phyloP scores from a whole-genome alignment of 2,888 invertebrate genomes.

The Dynastes maya region DNA sequence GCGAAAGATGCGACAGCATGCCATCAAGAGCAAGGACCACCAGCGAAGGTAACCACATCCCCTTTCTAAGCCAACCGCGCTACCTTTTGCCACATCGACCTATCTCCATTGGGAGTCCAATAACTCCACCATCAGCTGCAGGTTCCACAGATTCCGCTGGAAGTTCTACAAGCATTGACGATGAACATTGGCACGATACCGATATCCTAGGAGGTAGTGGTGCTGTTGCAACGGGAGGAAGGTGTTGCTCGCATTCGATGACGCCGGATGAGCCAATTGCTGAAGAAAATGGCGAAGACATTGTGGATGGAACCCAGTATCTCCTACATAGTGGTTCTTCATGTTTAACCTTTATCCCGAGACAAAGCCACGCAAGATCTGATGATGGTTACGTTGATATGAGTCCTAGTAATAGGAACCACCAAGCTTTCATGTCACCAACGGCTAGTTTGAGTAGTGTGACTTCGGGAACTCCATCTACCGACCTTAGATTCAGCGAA shows the following conservation, averaged over 20 bases:
- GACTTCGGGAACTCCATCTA: constrained; percentile 87
- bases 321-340: constrained; percentile 53
- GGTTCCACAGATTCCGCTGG: constrained; percentile 79
- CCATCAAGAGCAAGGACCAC: constrained; percentile 82
- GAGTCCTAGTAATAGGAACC: constrained; percentile 66
- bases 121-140: constrained; percentile 75
- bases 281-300: constrained; percentile 78
- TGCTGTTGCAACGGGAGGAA: background rate
- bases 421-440: constrained; percentile 72
- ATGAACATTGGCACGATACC: constrained; percentile 65
- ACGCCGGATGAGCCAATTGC: constrained; percentile 79
- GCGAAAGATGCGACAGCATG: constrained; percentile 88
- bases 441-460: constrained; percentile 82
- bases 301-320: constrained; percentile 66
- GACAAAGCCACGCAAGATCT: constrained; percentile 73
- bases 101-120: constrained; percentile 72
- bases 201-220: constrained; percentile 22
- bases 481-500: constrained; percentile 83
- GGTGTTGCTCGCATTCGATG: constrained; percentile 70
- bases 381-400: constrained; percentile 76
- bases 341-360: constrained; percentile 74
- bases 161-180: constrained; percentile 79
- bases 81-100: constrained; percentile 58
- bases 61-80: constrained; percentile 61
- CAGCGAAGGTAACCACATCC: constrained; percentile 73